Evolutionary conservation across 2,113 vertebrate species (phyloP), one percentile per base, ranked within the genome.

Genomic region (Corythoichthys intestinalis): DNA sequence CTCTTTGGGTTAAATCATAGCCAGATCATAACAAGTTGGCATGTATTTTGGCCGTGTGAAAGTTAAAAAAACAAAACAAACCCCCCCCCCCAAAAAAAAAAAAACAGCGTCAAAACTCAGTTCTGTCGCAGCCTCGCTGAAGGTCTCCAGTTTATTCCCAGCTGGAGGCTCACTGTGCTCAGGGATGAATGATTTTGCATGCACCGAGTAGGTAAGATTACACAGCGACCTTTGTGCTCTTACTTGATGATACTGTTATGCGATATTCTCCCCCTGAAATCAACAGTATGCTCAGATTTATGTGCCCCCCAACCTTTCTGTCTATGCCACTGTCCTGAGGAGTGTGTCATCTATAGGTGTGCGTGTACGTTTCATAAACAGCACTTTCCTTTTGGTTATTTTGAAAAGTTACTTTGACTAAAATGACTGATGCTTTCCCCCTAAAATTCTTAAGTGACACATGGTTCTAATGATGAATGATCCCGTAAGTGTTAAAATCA

Each of bases 191-290:
- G 93, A 93, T 92, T 94, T 91, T 91, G 86, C 89, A 88, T 93
- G 92, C 94, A 93, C 85, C 74, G 92, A 92, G 93, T 92, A 85
- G 91, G 91, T 93, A 85, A 87, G 84, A 88, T 92, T 90, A 92
- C 89, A 86, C 92, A 93, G 92, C 91, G 92, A 94, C 94, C 94
- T 95, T 94, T 94, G 93, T 94, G 93, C 92, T 92, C 91, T 93
- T 93, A 93, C 91, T 93, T 93, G 92, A 92, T 91, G 88, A 92
- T 93, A 72, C 86, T 82, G 90, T 87, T 87, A 90, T 78, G 83
- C 71, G 87, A 90, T 89, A 89, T 83, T 88, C 86, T 77, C 74
- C 73, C 79, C 76, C 89, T 76, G 38, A 87, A 89, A 86, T 91
- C 87, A 90, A 90, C 87, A 83, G 82, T 79, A 66, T 67, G 74